Evolutionary conservation across 2,888 invertebrate genomes (phyloP), one percentile per base, ranked within the genome.

Genomic region (Caenorhabditis doughertyi): DNA sequence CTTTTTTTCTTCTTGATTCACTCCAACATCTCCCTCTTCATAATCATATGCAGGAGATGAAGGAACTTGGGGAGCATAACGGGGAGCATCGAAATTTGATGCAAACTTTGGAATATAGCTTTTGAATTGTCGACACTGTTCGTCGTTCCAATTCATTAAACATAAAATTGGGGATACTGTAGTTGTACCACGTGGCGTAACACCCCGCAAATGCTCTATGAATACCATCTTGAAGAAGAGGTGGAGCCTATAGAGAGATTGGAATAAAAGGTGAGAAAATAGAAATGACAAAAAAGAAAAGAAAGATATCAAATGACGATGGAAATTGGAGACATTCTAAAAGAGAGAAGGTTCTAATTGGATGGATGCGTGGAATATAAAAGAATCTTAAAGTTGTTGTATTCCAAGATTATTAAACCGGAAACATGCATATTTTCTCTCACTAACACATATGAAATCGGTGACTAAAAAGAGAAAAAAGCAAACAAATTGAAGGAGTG

Each of bases 141-240:
- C 87, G 49, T 89, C 87, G 55, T 89, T 81, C 90, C 90, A 91
- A 56, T 91, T 90, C 83, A 91, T 87, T 25, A 91, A 85, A 71
- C 91, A 91, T 27, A 90, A 81, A 74, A 91, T 90, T 27, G 91
- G 89, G 64, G 86, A 85, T 42, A 89, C 84, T 23, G 88, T 87
- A n/a, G 86, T 89, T 25, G 88, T 87, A 51, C 25, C 56, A 49
- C 65, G 65, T 47, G 65, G 74, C 21, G 65, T 25, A n/a, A 27
- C 67, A 58, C 76, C 56, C 25, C 65, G 76, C n/a, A 60, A 56
- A 58, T 77, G 68, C 21, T 77, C 68, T 11, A 68, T 51, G 77
- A 67, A 77, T 21, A 79, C 65, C 68, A 70, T 81, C 9, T 21
- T 62, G 60, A 21, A 23, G 49, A 58, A 51, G 18, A 18, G 44